Evolutionary conservation across 2,888 invertebrate genomes (phyloP), one percentile per base, ranked within the genome.

Genomic region (Drosophila hamatofila): DNA sequence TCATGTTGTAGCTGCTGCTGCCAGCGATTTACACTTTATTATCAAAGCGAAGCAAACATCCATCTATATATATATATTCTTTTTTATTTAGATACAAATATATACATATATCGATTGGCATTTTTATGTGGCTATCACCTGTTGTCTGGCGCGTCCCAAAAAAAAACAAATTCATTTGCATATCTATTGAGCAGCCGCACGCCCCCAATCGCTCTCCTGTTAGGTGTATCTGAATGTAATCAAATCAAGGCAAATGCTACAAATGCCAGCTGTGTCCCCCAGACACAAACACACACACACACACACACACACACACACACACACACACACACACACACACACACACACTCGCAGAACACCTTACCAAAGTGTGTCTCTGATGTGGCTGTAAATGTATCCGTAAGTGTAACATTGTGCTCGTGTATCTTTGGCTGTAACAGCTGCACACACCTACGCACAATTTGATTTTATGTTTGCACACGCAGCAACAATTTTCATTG

Each of bases 401-500:
- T 30, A 30, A 3, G 55, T 60, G 69, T 46, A 61, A 37, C 42
- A 35, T 9, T 58, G 58, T 58, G 27, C 5, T 16, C 48, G 58
- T 39, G 61, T 67, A 48, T 21, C 59, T 69, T 60, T 68, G 35
- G 18, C 57, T 56, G 72, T 64, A 74, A 67, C 80, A 78, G 78
- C 78, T 75, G 72, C 64, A 72, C 70, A 75, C 76, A 49, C 61
- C 62, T 76, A 80, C 63, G 65, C 70, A 77, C 86, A 85, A 87
- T 87, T 87, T 83, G 86, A 87, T 87, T 87, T 87, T 85, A 85
- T 87, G 86, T 87, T 88, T 87, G 86, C 81, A 86, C 86, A 84
- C 87, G 83, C 82, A 89, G 83, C 83, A 90, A 88, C 88, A 91
- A 90, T 91, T 91, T 89, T 89, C 90, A 91, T 91, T 91, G 91